Evolutionary conservation across 1,140 invertebrate species (phyloP), one percentile per base, ranked within the genome.

Genomic region (Popillia japonica): DNA sequence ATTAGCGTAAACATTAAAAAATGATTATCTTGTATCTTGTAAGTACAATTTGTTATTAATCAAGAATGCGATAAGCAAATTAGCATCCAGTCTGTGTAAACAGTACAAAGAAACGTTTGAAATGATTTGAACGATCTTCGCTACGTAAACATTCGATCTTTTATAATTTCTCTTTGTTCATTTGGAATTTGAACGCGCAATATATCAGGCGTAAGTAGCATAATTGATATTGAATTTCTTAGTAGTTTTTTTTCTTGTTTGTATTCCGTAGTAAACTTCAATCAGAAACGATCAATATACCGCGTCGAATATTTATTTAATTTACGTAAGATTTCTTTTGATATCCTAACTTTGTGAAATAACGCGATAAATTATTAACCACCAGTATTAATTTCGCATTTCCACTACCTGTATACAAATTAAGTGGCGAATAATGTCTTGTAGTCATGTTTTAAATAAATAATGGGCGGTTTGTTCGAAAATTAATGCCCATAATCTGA

Each of bases 41-140:
- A 55, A 55, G 17, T 17, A 17, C 6, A 55, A 55, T 55, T 55
- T 55, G 48, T 55, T 55, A 55, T 17, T 55, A 55, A 55, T 55
- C 48, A 17, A 55, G 48, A 55, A 55, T 55, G 48, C 48, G 17
- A 17, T 55, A 55, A 55, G 17, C 48, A 55, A 55, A 55, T 55
- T 55, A 55, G 48, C 17, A 55, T 55, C 11, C 17, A 14, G 48
- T 55, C 17, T 17, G 48, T 17, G 44, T 48, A 48, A 14, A 10
- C 10, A 14, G n/a, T n/a, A 55, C 48, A 55, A 55, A 55, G 48
- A 55, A 55, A 17, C 48, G 11, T 55, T 55, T 14, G 48, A n/a
- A n/a, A 17, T n/a, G 48, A 55, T 55, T 55, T 55, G 48, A 17
- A 17, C 48, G 48, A 55, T 55, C 14, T 17, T 55, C 48, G 6